Percentiles rank a stretch among this genome's conserved stretches.
These are phyloP conservation scores for Proctacanthus coquilletti DNA, from an alignment of 1,140 invertebrate species.

Conservation along the genomic window DNA sequence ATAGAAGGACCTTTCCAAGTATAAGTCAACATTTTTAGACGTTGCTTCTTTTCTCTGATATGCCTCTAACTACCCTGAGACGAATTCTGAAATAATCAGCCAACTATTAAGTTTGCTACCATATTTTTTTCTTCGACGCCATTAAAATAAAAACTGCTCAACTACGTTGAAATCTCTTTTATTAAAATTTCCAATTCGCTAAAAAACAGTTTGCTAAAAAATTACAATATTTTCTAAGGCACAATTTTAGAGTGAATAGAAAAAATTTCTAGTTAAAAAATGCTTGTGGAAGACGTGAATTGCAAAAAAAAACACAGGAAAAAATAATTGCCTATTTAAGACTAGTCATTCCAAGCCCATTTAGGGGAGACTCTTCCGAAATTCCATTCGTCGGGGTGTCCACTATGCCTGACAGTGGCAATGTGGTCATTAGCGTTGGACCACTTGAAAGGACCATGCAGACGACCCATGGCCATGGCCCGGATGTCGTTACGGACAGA, in stretches of 20 bases:
- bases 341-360: conserved; percentile 35
- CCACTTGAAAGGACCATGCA: conserved; percentile 51
- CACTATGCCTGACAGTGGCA: conserved; percentile 49
- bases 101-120: no score
- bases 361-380: conserved; percentile 41
- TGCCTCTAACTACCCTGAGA: no score
- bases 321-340: neutral
- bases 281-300: neutral
- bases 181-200: neutral
- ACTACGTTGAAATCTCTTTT: neutral
- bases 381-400: conserved; percentile 61
- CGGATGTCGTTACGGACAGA: conserved; percentile 24
- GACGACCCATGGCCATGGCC: conserved; percentile 18
- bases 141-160: neutral
- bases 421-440: conserved; percentile 33
- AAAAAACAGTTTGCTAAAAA: neutral
- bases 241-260: neutral
- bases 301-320: neutral
- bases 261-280: conserved; percentile 1
- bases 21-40: no score
- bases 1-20: no score
- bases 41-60: no score
- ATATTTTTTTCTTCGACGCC: no score
- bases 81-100: no score
- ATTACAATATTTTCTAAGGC: neutral